Conservation (phyloP, 2,888 invertebrate species). For the Eucera pruinosa region DNA sequence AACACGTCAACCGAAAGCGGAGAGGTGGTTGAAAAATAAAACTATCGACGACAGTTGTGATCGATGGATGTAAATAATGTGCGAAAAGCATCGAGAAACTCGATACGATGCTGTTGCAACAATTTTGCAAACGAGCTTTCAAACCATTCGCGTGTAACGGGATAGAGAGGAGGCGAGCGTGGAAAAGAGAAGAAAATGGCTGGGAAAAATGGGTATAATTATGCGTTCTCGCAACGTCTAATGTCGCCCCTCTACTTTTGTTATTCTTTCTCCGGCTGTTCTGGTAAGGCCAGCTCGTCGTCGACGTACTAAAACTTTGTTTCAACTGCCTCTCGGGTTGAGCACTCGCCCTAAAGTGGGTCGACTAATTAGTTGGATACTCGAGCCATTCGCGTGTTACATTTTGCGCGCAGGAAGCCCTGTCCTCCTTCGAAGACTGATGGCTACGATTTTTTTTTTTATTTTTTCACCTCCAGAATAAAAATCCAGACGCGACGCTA, state of each 20-base stretch:
- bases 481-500: background rate
- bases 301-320: slow-evolving; percentile 34
- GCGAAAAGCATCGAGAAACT: too few species aligned
- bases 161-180: too few species aligned
- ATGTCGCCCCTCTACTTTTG: background rate
- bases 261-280: slow-evolving; percentile 23
- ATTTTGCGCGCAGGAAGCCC: slow-evolving; percentile 15
- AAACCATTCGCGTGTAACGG: too few species aligned
- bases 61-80: background rate
- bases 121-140: too few species aligned
- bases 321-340: slow-evolving; percentile 31
- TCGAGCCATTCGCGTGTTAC: slow-evolving; percentile 31
- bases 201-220: slow-evolving; percentile 22
- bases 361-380: slow-evolving; percentile 53
- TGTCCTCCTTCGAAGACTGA: background rate
- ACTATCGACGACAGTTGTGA: background rate
- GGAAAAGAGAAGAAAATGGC: background rate
- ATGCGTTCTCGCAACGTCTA: slow-evolving; percentile 18
- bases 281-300: slow-evolving; percentile 19
- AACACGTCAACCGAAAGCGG: too few species aligned
- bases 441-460: background rate
- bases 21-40: too few species aligned
- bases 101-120: too few species aligned
- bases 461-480: background rate
- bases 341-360: slow-evolving; percentile 33